Conservation (phyloP, 1,140 invertebrate species). For the Aphelinus certus region DNA sequence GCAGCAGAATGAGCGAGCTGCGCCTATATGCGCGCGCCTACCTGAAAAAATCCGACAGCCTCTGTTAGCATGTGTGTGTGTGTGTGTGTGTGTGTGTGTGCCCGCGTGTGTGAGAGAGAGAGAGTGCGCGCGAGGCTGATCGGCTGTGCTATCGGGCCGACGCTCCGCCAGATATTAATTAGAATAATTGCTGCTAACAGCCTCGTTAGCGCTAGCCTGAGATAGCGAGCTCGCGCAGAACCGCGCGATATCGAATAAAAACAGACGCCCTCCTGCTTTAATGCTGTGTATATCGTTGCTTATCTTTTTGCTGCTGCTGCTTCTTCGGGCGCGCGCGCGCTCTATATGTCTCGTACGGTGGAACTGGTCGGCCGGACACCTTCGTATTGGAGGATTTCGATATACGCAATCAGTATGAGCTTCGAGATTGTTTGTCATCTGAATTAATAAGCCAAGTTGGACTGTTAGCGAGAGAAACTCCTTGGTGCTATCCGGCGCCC, state of each 20-base stretch:
- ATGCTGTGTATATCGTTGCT: too few species aligned
- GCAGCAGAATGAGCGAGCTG: not conserved
- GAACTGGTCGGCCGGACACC: too few species aligned
- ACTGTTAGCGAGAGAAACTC: too few species aligned
- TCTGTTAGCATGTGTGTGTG: conserved; percentile 12
- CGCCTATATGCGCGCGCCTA: conserved; percentile 4
- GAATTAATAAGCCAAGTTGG: too few species aligned
- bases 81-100: not conserved
- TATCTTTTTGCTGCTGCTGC: not conserved
- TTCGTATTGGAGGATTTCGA: too few species aligned
- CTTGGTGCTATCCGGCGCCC: too few species aligned
- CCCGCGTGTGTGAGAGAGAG: not conserved
- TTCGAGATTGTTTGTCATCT: too few species aligned
- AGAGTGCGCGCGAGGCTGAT: too few species aligned
- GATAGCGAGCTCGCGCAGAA: conserved; percentile 57
- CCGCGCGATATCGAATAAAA: conserved; percentile 54
- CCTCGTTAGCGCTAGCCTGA: conserved; percentile 63
- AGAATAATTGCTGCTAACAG: conserved; percentile 67
- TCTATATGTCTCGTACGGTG: too few species aligned
- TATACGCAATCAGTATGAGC: too few species aligned
- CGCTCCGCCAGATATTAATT: conserved; percentile 63
- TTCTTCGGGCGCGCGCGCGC: not conserved
- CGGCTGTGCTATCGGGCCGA: not conserved
- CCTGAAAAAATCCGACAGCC: conserved; percentile 1
- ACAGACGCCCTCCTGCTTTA: conserved; percentile 38